Conservation (phyloP, 2,888 invertebrate species). For the Boloria selene region DNA sequence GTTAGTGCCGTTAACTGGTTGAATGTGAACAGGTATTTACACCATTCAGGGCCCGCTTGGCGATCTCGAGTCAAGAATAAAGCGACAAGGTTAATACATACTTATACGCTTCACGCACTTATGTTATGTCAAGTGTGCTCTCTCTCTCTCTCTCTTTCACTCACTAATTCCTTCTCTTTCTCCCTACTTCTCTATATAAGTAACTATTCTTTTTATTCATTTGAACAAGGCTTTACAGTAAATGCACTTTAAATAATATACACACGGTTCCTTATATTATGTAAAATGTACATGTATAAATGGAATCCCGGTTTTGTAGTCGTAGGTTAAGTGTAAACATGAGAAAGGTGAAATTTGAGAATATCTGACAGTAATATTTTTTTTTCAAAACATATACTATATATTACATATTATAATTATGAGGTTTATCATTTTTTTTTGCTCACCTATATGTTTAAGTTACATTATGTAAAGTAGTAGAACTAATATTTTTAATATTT, state of each 20-base stretch:
- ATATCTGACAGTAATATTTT: no score
- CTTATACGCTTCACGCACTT: conserved; percentile 59
- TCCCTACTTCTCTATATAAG: not conserved
- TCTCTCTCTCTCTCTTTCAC: conserved; percentile 33
- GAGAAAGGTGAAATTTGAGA: no score
- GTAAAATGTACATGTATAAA: no score
- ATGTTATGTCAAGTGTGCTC: conserved; percentile 26
- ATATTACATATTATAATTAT: no score
- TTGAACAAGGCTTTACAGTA: not conserved
- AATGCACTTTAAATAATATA: not conserved
- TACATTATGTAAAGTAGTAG: no score
- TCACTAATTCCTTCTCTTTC: not conserved
- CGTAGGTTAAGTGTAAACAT: no score
- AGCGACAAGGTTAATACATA: conserved; percentile 69
- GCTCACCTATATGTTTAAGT: no score
- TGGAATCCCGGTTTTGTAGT: no score
- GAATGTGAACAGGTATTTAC: conserved; percentile 80
- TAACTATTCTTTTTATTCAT: not conserved
- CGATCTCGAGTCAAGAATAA: conserved; percentile 80
- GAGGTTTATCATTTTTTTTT: no score
- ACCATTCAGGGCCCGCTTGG: conserved; percentile 79
- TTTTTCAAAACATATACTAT: no score
- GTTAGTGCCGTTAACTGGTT: conserved; percentile 75
- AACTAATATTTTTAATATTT: no score
- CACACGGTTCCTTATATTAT: not conserved